Evolutionary conservation across 2,888 invertebrate genomes (phyloP).

Genomic region (Phortica magna): DNA sequence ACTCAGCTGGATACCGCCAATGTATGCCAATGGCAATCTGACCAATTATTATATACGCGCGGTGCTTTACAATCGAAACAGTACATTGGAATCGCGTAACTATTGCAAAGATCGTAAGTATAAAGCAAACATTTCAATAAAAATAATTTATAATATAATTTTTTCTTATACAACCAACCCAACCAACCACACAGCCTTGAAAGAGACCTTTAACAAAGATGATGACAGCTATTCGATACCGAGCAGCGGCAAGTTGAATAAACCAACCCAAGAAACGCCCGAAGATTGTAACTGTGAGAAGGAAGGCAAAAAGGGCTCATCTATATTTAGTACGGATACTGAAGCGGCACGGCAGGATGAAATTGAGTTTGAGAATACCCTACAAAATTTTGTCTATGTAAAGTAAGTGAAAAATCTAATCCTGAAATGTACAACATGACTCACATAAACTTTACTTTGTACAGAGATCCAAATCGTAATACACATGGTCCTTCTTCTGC

Average conservation of each 20-base stretch:
- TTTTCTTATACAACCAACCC: no score
- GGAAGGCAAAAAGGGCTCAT: conserved; percentile 38
- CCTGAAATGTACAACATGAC: neutral
- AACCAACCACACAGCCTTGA: conserved; percentile 54
- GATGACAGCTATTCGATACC: conserved; percentile 33
- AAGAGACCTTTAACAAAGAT: conserved; percentile 52
- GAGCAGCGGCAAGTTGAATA: conserved; percentile 33
- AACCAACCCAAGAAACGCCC: conserved; percentile 42
- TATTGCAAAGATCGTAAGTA: conserved; percentile 84
- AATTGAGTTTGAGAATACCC: conserved; percentile 87
- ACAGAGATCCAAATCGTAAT: conserved; percentile 20
- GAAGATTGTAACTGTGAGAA: conserved; percentile 69
- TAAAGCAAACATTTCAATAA: neutral
- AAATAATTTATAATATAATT: neutral
- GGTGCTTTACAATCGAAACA: conserved; percentile 78
- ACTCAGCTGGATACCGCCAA: conserved; percentile 89
- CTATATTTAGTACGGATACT: conserved; percentile 48
- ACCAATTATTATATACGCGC: conserved; percentile 86
- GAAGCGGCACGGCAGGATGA: conserved; percentile 81
- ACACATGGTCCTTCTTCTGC: neutral
- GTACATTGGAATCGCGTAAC: conserved; percentile 81
- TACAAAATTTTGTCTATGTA: conserved; percentile 87
- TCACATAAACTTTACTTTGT: neutral
- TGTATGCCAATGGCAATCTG: conserved; percentile 89
- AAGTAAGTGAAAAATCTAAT: conserved; percentile 57